These are phyloP conservation scores for Odontesthes bonariensis DNA, from an alignment of 2,113 vertebrate species.

Conservation along the genomic window DNA sequence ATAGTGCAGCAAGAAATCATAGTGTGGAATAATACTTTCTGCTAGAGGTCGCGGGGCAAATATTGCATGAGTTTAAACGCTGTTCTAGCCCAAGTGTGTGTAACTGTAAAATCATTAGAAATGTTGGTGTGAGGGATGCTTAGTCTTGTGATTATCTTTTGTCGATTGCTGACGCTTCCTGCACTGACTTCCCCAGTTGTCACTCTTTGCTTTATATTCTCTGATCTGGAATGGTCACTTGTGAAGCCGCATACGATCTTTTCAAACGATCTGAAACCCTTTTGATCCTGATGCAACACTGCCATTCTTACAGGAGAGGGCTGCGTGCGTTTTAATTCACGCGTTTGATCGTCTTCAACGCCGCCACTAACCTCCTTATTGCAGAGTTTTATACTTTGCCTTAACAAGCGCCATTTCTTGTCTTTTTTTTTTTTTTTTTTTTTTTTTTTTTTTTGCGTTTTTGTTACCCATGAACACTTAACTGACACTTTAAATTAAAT, in stretches of 20 bases:
- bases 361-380: conserved; percentile 4
- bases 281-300: conserved; percentile 34
- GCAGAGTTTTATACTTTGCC: conserved; percentile 65
- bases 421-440: neutral
- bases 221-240: conserved; percentile 7
- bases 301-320: conserved; percentile 35
- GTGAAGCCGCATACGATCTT: conserved; percentile 1
- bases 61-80: conserved; percentile 78
- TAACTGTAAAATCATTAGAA: conserved; percentile 65
- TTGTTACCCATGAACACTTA: conserved; percentile 9
- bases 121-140: conserved; percentile 58
- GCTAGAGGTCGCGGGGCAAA: conserved; percentile 53
- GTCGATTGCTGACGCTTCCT: conserved; percentile 38
- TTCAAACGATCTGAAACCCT: neutral
- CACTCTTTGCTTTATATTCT: conserved; percentile 29
- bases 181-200: conserved; percentile 31
- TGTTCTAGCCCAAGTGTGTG: conserved; percentile 68
- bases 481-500: conserved; percentile 17
- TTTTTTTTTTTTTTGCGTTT: conserved; percentile 10
- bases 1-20: conserved; percentile 67
- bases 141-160: conserved; percentile 53
- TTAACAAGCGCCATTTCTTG: conserved; percentile 49
- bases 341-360: conserved; percentile 10
- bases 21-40: conserved; percentile 48
- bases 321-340: conserved; percentile 16